Base-by-base conservation (phyloP, 2,888 invertebrate species). In the Amiota communis region DNA sequence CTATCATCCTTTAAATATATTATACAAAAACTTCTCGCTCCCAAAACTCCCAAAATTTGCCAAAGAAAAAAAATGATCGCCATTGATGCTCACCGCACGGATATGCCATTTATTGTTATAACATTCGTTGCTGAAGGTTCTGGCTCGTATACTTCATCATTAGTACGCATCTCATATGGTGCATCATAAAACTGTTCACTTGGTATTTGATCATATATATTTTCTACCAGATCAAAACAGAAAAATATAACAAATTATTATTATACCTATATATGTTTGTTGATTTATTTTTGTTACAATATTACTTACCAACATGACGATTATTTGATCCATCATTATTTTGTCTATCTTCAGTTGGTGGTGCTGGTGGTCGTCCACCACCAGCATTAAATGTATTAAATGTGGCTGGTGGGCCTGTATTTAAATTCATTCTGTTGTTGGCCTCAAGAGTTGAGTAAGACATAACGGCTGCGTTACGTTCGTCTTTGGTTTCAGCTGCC, bases 31-130 rank as follows among this genome's bases (percentile, higher is more conserved):
- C 36, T 36, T 0, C 36, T 36, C 36, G 8, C 36, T 36, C 6
- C 36, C 36, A 6, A 36, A 36, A 6, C 8, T 36, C 6, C 36
- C 6, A 36, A 36, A n/a, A n/a, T n/a, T n/a, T n/a, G n/a, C n/a
- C n/a, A n/a, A n/a, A n/a, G n/a, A n/a, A n/a, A n/a, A n/a, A n/a
- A n/a, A 36, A 36, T 36, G 36, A 23, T 23, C 23, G 2, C 1
- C 1, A 23, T 23, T 23, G 23, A 36, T 36, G 17, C 67, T 83
- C 85, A 96, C 91, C 95, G 94, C 69, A 96, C 95, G 56, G 96
- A 94, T 65, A 96, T 96, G 10, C 96, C 97, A 87, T 97, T 97
- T 82, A 97, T 96, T 63, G 97, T 97, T 83, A 97, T 95, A 23
- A 93, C 93, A 82, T 89, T 90, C 57, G 83, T 86, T 73, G 85